Evolutionary conservation across 2,797 vertebrate species (phyloP), one percentile per base, ranked within the genome.

Genomic region (Crocidura indochinensis): DNA sequence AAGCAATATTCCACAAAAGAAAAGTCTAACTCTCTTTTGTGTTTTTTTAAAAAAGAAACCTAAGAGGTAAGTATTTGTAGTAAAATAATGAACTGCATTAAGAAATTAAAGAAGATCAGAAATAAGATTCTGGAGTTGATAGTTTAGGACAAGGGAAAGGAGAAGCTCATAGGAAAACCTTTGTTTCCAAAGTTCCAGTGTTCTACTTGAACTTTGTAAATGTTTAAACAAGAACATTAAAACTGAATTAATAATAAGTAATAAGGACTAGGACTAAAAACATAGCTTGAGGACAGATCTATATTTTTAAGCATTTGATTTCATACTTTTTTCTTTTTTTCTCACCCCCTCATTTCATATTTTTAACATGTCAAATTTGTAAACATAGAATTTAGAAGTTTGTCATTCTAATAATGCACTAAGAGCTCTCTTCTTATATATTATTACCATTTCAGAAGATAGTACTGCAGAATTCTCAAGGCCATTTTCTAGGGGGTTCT

Each of bases 341-440:
- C 38, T 38, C 38, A 38, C 38, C 38, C 38, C 38, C 38, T 38
- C 2, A 38, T 38, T 38, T 38, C 5, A 38, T n/a, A n/a, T n/a
- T n/a, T n/a, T n/a, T 73, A 38, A 38, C 38, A 38, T 38, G 68
- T 38, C 20, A 62, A 56, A 81, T 92, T 92, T 94, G 27, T 74
- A 69, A 26, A 0, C 62, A 60, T 82, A 53, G 79, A 88, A 79
- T 68, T 92, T 83, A 65, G 62, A 85, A 68, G 49, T 24, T 76
- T 6, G 72, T 90, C 46, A 76, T 91, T 93, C 68, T 89, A 62
- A 91, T 83, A 51, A 76, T 72, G 71, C 87, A 56, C 69, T 22
- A 38, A 15, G n/a, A 69, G 12, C 15, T 60, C 84, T 72, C 27
- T 60, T 75, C 49, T 78, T 84, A 15, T 29, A 60, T 7, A 71